phyloP scores from a whole-genome alignment of 2,797 vertebrate species.

The Micropoecilia bifurca region DNA sequence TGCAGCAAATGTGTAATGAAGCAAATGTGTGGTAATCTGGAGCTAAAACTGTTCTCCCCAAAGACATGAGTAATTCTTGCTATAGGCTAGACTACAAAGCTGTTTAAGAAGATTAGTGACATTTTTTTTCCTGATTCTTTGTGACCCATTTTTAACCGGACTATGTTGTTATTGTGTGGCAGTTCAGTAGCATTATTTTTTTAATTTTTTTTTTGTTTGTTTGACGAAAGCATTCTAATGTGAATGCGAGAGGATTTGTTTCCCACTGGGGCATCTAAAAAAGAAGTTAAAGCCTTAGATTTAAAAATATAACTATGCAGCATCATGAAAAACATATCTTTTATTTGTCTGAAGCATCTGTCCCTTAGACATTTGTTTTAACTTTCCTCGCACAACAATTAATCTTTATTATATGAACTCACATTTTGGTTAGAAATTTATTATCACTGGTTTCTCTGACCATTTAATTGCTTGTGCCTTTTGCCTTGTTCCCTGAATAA shows the following conservation, averaged over 20 bases:
- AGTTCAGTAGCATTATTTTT: neutral
- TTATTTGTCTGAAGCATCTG: neutral
- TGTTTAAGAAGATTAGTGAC: slow-evolving; percentile 3
- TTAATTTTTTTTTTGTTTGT: neutral
- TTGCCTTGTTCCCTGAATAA: slow-evolving; percentile 5
- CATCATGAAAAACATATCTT: neutral
- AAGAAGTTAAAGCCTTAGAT: neutral
- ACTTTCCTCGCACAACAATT: neutral
- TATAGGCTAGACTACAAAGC: neutral
- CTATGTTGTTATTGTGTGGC: neutral
- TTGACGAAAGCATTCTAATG: neutral
- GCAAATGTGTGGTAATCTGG: slow-evolving; percentile 3
- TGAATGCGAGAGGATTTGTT: neutral
- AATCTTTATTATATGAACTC: neutral
- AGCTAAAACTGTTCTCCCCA: neutral
- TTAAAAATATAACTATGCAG: neutral
- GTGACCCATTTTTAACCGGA: neutral
- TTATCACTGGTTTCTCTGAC: neutral
- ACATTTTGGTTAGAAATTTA: neutral
- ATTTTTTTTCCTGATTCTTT: neutral
- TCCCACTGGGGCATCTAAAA: neutral
- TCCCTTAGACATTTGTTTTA: neutral
- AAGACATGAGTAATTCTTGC: neutral
- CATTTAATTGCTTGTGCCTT: neutral
- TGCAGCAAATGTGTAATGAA: neutral